Conservation (phyloP, 2,797 vertebrate genomes). For the Salmo trutta region DNA sequence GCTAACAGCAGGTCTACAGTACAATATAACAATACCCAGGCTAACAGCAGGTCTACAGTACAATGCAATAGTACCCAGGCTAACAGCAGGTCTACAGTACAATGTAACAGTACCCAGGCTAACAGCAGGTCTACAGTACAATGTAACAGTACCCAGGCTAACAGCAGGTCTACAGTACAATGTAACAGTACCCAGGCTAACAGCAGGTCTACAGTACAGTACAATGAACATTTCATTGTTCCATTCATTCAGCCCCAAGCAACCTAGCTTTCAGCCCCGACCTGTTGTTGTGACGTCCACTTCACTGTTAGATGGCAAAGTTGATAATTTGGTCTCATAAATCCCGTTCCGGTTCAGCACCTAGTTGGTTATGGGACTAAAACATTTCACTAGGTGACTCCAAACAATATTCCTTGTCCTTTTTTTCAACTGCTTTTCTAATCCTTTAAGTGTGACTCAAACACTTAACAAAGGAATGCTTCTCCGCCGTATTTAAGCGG, state of each 20-base stretch:
- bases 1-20: too few relatives aligned
- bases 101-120: too few relatives aligned
- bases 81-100: too few relatives aligned
- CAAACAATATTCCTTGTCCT: conserved; percentile 66
- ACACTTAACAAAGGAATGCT: conserved; percentile 73
- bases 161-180: too few relatives aligned
- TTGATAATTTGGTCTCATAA: conserved; percentile 41
- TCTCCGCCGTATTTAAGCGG: conserved; percentile 54
- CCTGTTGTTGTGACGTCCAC: not conserved
- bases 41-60: too few relatives aligned
- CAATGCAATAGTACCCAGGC: too few relatives aligned
- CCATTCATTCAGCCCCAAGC: not conserved
- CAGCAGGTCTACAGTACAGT: conserved; percentile 4
- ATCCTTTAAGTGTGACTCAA: conserved; percentile 78
- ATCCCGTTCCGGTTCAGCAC: conserved; percentile 41
- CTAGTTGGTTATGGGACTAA: conserved; percentile 31
- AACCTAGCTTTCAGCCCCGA: conserved; percentile 53
- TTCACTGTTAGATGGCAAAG: conserved; percentile 20
- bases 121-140: too few relatives aligned
- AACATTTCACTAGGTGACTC: conserved; percentile 60
- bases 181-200: too few relatives aligned
- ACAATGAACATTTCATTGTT: not conserved
- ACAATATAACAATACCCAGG: too few relatives aligned
- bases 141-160: too few relatives aligned
- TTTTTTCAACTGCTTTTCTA: conserved; percentile 63